Base-by-base conservation (phyloP, 1,140 invertebrate genomes). In the Papilio machaon region DNA sequence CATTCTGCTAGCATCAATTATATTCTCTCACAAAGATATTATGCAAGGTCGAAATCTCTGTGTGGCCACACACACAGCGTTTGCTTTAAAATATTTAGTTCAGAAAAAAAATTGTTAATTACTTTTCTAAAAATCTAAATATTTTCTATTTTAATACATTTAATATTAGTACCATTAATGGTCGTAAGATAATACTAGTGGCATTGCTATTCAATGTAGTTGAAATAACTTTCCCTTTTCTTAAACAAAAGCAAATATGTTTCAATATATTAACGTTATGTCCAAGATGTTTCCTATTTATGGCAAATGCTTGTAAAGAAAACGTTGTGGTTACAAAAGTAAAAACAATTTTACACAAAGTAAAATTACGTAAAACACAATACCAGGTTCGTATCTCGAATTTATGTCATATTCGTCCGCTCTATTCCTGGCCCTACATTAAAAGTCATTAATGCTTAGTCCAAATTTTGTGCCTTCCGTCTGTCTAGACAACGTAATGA, bases 401-500 rank as follows among this genome's bases (percentile, higher is more conserved):
- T 13, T 30, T 30, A 30, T 30, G 23, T 30, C 6, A 0, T 43
- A 3, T 70, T 64, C 13, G 7, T 3, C 19, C 74, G 74, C 47
- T 54, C 10, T n/a, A 52, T 76, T 35, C 46, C 10, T 52, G 13
- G 19, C 43, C 19, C 43, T 6, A 76, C 46, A 76, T 23, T 11
- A 49, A 49, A 19, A 76, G 74, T 76, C 74, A 35, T 54, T 76
- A 76, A 47, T 54, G 74, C 11, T 49, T 76, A 52, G 19, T 52
- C 74, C 46, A 76, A 52, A 76, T 76, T 23, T 52, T 52, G 9
- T 54, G 13, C n/a, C 74, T 30, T 76, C 74, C 47, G 47, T 76
- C 74, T 76, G 74, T 49, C 74, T 76, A 76, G 74, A 76, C 46
- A 54, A 30, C 74, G n/a, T 76, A 76, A 76, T 47, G 74, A 52